Base-by-base conservation (phyloP, 1,140 invertebrate genomes). In the Proales similis region DNA sequence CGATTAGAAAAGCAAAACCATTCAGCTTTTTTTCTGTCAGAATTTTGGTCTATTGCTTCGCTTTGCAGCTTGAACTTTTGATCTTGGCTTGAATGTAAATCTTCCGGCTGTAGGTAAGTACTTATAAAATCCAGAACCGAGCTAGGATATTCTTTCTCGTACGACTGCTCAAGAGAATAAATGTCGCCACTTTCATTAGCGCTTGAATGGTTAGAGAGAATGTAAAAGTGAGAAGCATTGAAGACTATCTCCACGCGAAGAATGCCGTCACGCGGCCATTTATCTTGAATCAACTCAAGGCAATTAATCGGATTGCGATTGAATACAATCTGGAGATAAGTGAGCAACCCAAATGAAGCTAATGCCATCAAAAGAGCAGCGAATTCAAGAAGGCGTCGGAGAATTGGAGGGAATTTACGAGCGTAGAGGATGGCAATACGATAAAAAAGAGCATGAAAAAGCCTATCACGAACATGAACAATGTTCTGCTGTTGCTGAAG, bases 231-330 rank as follows among this genome's bases (percentile, higher is more conserved):
- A 4, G 48, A 73, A 12, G 71, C 71, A 67, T 88, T 86, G 65
- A 83, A 79, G 45, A 93, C 79, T 68, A 97, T 92, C 79, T 97
- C 92, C n/a, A 98, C 89, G 68, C 88, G 75, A 2, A 98, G 78
- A 66, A 98, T 91, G 11, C 94, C 93, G 77, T 96, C 87, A 62
- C 87, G 79, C 1, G 92, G 92, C 93, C 93, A 97, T 17, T 84
- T 82, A 66, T 87, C 81, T 72, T 87, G 70, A 5, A 96, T 82
- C 73, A 89, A 83, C 70, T 90, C 84, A 65, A 97, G 80, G 78
- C 93, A 98, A 68, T 88, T 91, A 32, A 88, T 88, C 20, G 92
- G 91, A 67, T 87, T 83, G 67, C 86, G 82, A 51, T 90, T 90
- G 75, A 95, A 95, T 36, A 86, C 85, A 71, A 91, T 82, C 71